A percentile compares a stretch with the other conserved stretches of the same genome.
Evolutionary conservation across 2,888 invertebrate species (phyloP).

Genomic region (Netelia fuscicornis): DNA sequence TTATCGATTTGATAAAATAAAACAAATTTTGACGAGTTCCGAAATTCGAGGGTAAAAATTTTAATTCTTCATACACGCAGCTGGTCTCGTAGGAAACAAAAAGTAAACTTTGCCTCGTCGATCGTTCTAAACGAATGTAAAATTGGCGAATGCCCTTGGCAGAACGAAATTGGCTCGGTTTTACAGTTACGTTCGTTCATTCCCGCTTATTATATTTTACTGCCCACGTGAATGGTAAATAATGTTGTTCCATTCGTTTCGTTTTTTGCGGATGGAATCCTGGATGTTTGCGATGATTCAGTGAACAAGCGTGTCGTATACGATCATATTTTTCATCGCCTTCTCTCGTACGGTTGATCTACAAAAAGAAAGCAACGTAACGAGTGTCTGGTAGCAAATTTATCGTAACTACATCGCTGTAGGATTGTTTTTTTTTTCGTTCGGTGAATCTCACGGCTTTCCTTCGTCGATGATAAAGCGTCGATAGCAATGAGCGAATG

Average conservation of each 20-base stretch:
- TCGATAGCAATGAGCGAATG: slow-evolving; percentile 19
- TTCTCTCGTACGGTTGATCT: slow-evolving; percentile 1
- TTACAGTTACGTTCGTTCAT: slow-evolving; percentile 38
- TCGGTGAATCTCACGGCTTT: slow-evolving; percentile 62
- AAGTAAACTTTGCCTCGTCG: background rate
- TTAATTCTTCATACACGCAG: background rate
- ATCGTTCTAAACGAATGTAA: background rate
- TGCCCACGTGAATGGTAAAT: slow-evolving; percentile 7
- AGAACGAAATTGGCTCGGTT: slow-evolving; percentile 24
- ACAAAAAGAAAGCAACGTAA: slow-evolving; percentile 1
- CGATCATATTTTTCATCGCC: slow-evolving; percentile 15
- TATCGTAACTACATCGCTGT: slow-evolving; percentile 50
- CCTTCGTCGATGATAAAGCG: slow-evolving; percentile 72
- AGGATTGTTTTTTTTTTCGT: slow-evolving; percentile 72
- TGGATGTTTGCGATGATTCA: slow-evolving; percentile 47
- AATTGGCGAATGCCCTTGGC: background rate
- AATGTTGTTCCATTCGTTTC: slow-evolving; percentile 18
- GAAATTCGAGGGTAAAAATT: background rate
- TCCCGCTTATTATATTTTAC: background rate
- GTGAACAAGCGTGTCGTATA: slow-evolving; percentile 52
- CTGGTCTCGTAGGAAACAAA: background rate
- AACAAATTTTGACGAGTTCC: too few species aligned
- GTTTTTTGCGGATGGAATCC: slow-evolving; percentile 40
- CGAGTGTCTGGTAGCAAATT: slow-evolving; percentile 5
- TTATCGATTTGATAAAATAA: too few species aligned